Conservation (phyloP, 2,888 invertebrate species). For the Blastobasis lacticolella region DNA sequence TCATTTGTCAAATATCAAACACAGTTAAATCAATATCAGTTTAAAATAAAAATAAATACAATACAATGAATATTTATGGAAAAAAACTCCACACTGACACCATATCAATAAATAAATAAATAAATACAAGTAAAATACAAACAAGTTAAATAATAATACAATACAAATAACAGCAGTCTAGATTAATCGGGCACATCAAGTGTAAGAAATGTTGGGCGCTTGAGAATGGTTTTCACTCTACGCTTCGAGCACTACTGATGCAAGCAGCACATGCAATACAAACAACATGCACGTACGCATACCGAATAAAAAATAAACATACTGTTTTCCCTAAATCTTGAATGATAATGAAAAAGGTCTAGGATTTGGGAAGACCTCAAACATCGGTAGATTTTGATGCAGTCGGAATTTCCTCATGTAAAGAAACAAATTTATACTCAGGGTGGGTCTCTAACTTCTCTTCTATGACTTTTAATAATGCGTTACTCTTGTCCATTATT, state of each 20-base stretch:
- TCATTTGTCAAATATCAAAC: too few relatives aligned
- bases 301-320: conserved; percentile 49
- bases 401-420: conserved; percentile 47
- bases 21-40: neutral
- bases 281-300: conserved; percentile 21
- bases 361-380: conserved; percentile 33
- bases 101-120: neutral
- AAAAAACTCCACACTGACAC: neutral
- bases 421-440: conserved; percentile 55
- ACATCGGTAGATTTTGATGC: conserved; percentile 66
- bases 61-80: neutral
- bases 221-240: too few relatives aligned
- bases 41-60: conserved; percentile 1
- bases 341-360: conserved; percentile 27
- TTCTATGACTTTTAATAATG: conserved; percentile 54
- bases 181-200: too few relatives aligned
- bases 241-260: too few relatives aligned
- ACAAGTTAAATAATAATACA: too few relatives aligned
- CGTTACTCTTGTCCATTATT: conserved; percentile 57
- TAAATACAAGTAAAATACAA: neutral
- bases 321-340: conserved; percentile 44
- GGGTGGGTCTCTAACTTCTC: conserved; percentile 61
- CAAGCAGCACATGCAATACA: conserved; percentile 1
- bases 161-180: too few relatives aligned
- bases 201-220: too few relatives aligned